Base-by-base conservation (phyloP, 2,888 invertebrate species). In the Cerastis leucographa region DNA sequence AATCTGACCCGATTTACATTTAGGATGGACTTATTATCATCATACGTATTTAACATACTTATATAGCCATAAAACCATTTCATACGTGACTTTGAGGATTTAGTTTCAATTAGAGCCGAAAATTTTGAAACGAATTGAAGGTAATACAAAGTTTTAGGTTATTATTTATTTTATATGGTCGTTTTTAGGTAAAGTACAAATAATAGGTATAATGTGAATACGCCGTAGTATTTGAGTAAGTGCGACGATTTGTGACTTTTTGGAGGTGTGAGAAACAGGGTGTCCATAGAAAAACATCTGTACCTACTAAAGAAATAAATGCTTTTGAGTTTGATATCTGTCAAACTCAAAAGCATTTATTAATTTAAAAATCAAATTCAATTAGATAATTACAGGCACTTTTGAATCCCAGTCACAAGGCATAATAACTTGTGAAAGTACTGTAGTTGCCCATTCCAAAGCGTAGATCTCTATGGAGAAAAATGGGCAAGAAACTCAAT, bases 1-100 rank as follows among this genome's bases (percentile, higher is more conserved):
- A 84, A 77, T 78, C 80, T 85, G 80, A 83, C 78, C 62, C 74
- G 65, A 66, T 79, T 56, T 83, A 78, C 75, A 75, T 82, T 64
- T 25, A 42, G 54, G 73, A 77, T 71, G 71, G 74, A 71, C 75
- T 84, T 71, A 84, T 74, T 71, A 80, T 70, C 49, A 78, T 65
- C 74, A 44, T 65, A 78, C 7, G 6, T 59, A 81, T 25, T 78
- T 65, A 49, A 71, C 70, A 70, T 77, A 54, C 80, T 70, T 79
- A 79, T 72, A 29, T 56, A 35, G 4, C 0, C 44, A 72, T 80
- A 81, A 64, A 80, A 78, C 62, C n/a, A 22, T 22, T 56, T 64
- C 8, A 29, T 56, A 65, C 81, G 81, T 78, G 78, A 65, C 65
- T 65, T 35, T 7, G 22, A 12, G n/a, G 7, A 35, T 1, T 22